A percentile compares a stretch with the other conserved stretches of the same genome.
Conservation (phyloP, 2,113 vertebrate species). For the Scalopus aquaticus region DNA sequence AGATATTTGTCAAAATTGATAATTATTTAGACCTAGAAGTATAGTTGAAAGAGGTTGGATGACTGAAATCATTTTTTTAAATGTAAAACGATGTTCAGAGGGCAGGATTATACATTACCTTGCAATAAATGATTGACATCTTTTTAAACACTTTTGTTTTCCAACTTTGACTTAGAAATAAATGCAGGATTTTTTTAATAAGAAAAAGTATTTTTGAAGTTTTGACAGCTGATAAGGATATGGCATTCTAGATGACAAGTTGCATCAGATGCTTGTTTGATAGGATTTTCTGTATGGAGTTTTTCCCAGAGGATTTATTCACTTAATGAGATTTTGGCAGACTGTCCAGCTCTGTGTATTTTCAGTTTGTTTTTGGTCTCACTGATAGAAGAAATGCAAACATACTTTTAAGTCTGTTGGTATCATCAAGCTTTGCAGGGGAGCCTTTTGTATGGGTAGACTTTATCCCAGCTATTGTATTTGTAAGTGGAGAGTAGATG, state of each 20-base stretch:
- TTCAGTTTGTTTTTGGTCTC: neutral
- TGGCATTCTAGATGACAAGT: neutral
- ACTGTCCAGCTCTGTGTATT: neutral
- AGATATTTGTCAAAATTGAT: slow-evolving; percentile 42
- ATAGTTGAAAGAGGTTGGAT: neutral
- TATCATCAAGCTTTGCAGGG: neutral
- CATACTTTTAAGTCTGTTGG: neutral
- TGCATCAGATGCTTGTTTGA: neutral
- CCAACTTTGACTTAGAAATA: slow-evolving; percentile 23
- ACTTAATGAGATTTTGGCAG: slow-evolving; percentile 21
- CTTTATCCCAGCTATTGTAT: neutral
- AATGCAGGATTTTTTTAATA: neutral
- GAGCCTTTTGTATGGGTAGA: neutral
- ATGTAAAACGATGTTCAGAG: neutral
- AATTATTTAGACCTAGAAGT: neutral
- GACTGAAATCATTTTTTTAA: slow-evolving; percentile 13
- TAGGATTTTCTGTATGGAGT: neutral
- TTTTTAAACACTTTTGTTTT: slow-evolving; percentile 35
- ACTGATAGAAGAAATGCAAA: neutral
- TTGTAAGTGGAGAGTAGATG: neutral
- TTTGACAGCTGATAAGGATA: neutral
- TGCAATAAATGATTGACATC: neutral
- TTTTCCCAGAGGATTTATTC: neutral
- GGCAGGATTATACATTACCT: neutral
- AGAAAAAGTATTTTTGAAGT: slow-evolving; percentile 5